phyloP scores from a whole-genome alignment of 2,113 vertebrate genomes.

The Neomonachus schauinslandi region DNA sequence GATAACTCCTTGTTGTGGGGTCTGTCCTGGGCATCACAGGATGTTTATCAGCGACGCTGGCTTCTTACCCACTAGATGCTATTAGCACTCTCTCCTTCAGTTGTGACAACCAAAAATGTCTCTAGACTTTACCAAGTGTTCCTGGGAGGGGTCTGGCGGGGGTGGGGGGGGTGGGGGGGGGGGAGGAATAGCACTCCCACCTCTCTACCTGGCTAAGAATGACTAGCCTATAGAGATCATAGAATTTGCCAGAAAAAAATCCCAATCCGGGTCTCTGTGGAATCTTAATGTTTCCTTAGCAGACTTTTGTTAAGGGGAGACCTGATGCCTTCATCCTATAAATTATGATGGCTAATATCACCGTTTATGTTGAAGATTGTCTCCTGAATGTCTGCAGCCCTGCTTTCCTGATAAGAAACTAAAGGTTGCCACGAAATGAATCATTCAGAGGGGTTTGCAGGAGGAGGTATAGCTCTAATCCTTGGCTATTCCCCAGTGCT shows the following conservation, averaged over 20 bases:
- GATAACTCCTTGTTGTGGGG: neutral
- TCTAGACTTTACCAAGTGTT: neutral
- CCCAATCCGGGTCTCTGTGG: neutral
- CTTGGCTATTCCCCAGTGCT: constrained; percentile 72
- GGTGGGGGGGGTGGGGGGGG: no score
- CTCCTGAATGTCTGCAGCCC: constrained; percentile 44
- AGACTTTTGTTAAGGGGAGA: neutral
- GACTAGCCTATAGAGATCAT: neutral
- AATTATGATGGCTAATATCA: neutral
- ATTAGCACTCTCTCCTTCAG: neutral
- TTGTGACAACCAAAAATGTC: neutral
- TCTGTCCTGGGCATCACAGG: neutral
- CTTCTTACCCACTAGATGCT: neutral
- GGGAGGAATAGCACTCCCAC: neutral
- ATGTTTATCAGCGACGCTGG: neutral
- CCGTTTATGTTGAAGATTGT: neutral
- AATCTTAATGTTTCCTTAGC: neutral
- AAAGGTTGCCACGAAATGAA: constrained; percentile 35
- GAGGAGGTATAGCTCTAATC: neutral
- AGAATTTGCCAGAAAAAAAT: constrained; percentile 1
- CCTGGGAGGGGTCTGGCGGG: rapidly evolving
- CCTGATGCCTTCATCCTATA: neutral
- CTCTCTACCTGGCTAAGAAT: neutral
- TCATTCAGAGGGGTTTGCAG: neutral
- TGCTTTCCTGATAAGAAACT: constrained; percentile 49